These are phyloP conservation scores for Pantala flavescens DNA, from an alignment of 1,140 invertebrate genomes.

Conservation along the genomic window DNA sequence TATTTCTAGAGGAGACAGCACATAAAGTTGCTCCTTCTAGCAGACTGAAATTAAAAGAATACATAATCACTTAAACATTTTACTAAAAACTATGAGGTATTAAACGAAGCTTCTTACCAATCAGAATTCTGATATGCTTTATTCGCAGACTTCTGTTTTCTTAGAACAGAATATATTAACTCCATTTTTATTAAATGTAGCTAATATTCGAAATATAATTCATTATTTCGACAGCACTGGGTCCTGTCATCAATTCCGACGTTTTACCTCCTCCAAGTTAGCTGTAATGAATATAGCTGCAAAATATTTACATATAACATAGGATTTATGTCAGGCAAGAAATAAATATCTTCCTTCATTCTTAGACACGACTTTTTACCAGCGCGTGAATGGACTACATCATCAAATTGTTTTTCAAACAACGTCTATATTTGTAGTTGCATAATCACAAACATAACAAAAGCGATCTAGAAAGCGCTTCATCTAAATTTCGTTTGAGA, in stretches of 20 bases:
- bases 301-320: no score
- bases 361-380: no score
- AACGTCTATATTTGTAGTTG: background rate
- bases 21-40: slow-evolving; percentile 44
- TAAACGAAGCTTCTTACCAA: background rate
- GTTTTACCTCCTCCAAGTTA: no score
- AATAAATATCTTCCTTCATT: no score
- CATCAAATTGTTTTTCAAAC: no score
- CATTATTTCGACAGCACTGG: no score
- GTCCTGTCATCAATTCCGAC: no score
- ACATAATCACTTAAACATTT: background rate
- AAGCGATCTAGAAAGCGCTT: background rate
- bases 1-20: slow-evolving; percentile 65
- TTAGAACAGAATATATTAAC: background rate
- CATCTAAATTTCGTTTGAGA: background rate
- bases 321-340: no score
- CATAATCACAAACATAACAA: background rate
- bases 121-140: background rate
- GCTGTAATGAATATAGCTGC: no score
- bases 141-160: background rate
- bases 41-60: slow-evolving; percentile 30
- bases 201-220: no score
- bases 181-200: background rate
- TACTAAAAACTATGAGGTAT: background rate
- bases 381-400: no score